Percentiles rank a stretch among this genome's conserved stretches.
Conservation (phyloP, 2,888 invertebrate species). For the Lutraria lutraria region DNA sequence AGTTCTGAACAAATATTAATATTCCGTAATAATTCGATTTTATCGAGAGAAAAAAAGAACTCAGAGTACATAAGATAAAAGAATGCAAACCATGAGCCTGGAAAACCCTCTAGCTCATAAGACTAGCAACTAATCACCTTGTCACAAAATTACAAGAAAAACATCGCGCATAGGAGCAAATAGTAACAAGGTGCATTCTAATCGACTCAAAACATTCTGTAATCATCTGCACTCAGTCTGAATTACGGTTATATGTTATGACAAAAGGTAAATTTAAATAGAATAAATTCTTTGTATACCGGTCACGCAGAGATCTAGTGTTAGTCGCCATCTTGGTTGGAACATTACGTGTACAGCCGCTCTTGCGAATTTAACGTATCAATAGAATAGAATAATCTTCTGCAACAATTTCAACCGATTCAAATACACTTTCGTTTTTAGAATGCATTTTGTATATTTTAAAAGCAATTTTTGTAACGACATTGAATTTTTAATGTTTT, state of each 20-base stretch:
- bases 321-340: slow-evolving; percentile 62
- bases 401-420: too few species aligned
- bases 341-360: slow-evolving; percentile 61
- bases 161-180: background rate
- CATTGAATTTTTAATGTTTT: too few species aligned
- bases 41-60: too few species aligned
- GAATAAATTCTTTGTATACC: slow-evolving; percentile 44
- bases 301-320: slow-evolving; percentile 46
- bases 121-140: background rate
- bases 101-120: too few species aligned
- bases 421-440: too few species aligned
- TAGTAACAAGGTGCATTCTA: background rate
- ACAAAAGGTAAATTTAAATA: background rate
- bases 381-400: background rate
- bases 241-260: background rate
- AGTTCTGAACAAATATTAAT: too few species aligned
- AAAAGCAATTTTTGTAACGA: too few species aligned
- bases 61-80: too few species aligned
- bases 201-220: background rate
- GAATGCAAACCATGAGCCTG: too few species aligned
- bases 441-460: too few species aligned
- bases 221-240: background rate
- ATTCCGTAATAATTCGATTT: too few species aligned
- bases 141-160: background rate
- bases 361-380: slow-evolving; percentile 30